phyloP scores from a whole-genome alignment of 1,140 invertebrate genomes.

The Cyclargus thomasi region DNA sequence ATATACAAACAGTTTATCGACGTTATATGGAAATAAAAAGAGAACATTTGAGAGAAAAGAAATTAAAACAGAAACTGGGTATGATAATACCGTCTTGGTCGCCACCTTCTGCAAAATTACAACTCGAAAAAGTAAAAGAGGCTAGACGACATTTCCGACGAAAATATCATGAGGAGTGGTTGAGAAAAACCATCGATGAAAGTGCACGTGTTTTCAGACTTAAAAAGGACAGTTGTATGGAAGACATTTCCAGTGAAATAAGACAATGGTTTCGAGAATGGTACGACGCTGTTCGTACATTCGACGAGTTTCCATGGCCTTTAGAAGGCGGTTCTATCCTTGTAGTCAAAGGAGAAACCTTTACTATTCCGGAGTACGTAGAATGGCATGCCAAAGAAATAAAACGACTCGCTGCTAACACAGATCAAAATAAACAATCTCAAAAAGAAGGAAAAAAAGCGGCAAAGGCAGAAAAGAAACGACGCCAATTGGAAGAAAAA shows the following conservation, averaged over 20 bases:
- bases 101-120: slow-evolving; percentile 57
- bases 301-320: slow-evolving; percentile 64
- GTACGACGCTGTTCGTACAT: slow-evolving; percentile 54
- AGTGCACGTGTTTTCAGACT: slow-evolving; percentile 74
- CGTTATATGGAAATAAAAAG: slow-evolving; percentile 56
- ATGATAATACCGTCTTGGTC: slow-evolving; percentile 50
- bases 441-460: slow-evolving; percentile 60
- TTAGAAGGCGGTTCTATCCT: slow-evolving; percentile 65
- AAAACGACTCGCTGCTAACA: slow-evolving; percentile 54
- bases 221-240: slow-evolving; percentile 77
- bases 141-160: slow-evolving; percentile 70
- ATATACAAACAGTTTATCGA: slow-evolving; percentile 50
- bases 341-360: slow-evolving; percentile 60
- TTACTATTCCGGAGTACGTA: slow-evolving; percentile 58
- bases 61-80: slow-evolving; percentile 46
- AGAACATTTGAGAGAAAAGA: slow-evolving; percentile 37
- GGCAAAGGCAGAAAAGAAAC: slow-evolving; percentile 49
- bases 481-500: slow-evolving; percentile 46
- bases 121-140: slow-evolving; percentile 71
- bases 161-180: slow-evolving; percentile 70
- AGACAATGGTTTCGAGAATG: slow-evolving; percentile 80
- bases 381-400: slow-evolving; percentile 53
- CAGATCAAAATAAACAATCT: slow-evolving; percentile 57
- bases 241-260: slow-evolving; percentile 82
- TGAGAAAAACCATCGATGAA: slow-evolving; percentile 75